A percentile compares a stretch with the other conserved stretches of the same genome.
These are phyloP conservation scores for Pandemis cinnamomeana DNA, from an alignment of 2,888 invertebrate genomes.

Conservation along the genomic window DNA sequence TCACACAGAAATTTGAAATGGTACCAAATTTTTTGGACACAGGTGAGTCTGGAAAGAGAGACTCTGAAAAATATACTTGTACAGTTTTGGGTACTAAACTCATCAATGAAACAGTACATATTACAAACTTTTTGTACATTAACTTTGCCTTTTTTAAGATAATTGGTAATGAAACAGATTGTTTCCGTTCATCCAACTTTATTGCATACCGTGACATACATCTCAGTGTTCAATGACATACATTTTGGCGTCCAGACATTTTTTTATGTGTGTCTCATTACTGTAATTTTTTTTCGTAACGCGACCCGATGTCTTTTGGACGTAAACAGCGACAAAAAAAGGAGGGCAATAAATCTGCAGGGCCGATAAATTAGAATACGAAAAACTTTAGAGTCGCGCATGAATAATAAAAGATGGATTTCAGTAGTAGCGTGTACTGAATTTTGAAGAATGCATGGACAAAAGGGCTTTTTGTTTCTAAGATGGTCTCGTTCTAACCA, in stretches of 20 bases:
- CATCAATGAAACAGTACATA: not conserved
- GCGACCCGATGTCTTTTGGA: constrained; percentile 69
- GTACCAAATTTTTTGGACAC: no score
- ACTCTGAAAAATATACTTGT: not conserved
- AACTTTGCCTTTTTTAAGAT: not conserved
- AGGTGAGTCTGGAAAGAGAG: no score
- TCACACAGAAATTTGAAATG: no score
- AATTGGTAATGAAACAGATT: not conserved
- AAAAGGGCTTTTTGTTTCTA: constrained; percentile 3
- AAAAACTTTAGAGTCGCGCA: constrained; percentile 49
- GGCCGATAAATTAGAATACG: constrained; percentile 49
- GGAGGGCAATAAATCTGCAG: constrained; percentile 69
- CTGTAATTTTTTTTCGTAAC: constrained; percentile 62
- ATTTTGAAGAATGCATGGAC: not conserved
- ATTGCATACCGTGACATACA: constrained; percentile 7
- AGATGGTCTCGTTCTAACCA: not conserved
- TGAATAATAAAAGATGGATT: constrained; percentile 6
- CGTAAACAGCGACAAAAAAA: constrained; percentile 66
- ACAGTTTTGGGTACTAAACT: not conserved
- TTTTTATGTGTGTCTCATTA: constrained; percentile 37
- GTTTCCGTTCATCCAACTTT: not conserved
- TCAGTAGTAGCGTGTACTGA: not conserved
- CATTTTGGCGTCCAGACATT: constrained; percentile 19
- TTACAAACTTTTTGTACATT: not conserved
- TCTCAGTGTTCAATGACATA: constrained; percentile 9